Evolutionary conservation across 2,797 vertebrate species (phyloP).

Genomic region (Girardinus metallicus): DNA sequence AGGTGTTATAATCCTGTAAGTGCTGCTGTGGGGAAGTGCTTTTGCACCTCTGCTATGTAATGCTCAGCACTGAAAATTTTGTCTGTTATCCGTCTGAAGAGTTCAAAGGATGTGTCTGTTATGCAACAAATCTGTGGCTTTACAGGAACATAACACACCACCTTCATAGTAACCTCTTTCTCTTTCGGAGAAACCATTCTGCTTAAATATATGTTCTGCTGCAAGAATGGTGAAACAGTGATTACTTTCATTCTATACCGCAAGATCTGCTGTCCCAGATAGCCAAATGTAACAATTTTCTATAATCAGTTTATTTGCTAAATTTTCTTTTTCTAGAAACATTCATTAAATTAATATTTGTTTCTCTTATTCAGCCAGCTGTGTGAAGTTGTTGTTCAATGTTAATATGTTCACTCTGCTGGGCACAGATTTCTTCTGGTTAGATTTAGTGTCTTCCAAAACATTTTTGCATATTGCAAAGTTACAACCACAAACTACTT

Average conservation of each 20-base stretch:
- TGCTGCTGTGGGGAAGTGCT: background rate
- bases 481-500: background rate
- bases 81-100: background rate
- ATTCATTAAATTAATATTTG: background rate
- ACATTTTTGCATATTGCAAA: background rate
- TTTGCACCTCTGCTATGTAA: background rate
- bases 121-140: background rate
- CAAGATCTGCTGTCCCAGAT: background rate
- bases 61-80: background rate
- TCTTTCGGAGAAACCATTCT: background rate
- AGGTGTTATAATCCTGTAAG: slow-evolving; percentile 1
- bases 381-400: background rate
- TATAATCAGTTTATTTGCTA: background rate
- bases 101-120: background rate
- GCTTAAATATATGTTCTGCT: background rate
- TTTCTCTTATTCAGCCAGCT: background rate
- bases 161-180: background rate
- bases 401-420: background rate
- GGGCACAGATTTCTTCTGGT: background rate
- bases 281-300: background rate
- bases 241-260: background rate
- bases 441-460: background rate
- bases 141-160: background rate
- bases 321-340: background rate
- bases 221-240: background rate